phyloP scores from a whole-genome alignment of 2,888 invertebrate genomes.

The Aplocera efformata region DNA sequence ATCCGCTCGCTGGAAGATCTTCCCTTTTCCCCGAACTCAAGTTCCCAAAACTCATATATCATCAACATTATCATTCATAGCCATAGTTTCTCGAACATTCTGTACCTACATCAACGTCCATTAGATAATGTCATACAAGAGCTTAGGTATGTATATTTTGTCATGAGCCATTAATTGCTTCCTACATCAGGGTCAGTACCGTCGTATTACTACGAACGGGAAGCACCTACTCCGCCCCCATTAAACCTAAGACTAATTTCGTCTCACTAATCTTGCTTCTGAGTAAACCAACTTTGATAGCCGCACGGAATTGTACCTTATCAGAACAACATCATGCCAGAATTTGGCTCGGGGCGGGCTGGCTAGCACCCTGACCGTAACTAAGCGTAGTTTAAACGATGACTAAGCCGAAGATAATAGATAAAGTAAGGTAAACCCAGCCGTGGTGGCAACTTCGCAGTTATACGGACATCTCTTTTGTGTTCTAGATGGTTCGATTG shows the following conservation, averaged over 20 bases:
- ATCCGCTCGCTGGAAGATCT: too few relatives aligned
- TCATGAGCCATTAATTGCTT: too few relatives aligned
- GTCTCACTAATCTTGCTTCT: constrained; percentile 21
- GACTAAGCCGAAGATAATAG: constrained; percentile 31
- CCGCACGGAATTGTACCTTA: constrained; percentile 14
- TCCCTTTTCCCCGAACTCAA: too few relatives aligned
- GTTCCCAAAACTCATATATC: too few relatives aligned
- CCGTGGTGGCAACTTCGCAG: constrained; percentile 4
- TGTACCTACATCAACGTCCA: too few relatives aligned
- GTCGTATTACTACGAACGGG: constrained; percentile 8
- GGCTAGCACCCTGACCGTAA: constrained; percentile 19
- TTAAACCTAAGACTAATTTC: constrained; percentile 22
- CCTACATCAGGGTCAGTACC: too few relatives aligned
- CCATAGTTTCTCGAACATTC: too few relatives aligned
- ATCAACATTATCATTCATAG: too few relatives aligned
- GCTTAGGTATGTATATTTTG: too few relatives aligned
- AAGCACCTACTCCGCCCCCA: constrained; percentile 9
- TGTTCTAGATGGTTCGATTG: too few relatives aligned
- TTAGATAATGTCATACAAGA: too few relatives aligned
- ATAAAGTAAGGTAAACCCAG: constrained; percentile 29
- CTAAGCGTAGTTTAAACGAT: constrained; percentile 27
- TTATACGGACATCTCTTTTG: constrained; percentile 1
- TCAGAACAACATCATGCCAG: constrained; percentile 6
- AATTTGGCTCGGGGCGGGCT: constrained; percentile 10
- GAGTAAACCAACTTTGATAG: constrained; percentile 19